Percentiles rank a stretch among this genome's conserved stretches.
Conservation (phyloP, 2,888 invertebrate genomes). For the Adelognathus sp. region DNA sequence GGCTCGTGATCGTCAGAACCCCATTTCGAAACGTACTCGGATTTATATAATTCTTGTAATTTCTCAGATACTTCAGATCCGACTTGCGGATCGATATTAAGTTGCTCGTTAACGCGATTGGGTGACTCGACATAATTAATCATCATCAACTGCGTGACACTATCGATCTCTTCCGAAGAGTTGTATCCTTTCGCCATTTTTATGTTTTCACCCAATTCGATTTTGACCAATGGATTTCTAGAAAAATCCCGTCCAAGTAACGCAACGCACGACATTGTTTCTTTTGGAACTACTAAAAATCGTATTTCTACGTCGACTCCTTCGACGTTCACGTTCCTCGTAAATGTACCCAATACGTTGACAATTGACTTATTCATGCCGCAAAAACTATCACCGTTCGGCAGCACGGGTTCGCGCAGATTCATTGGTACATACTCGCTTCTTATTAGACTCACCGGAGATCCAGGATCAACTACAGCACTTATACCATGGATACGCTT, state of each 20-base stretch:
- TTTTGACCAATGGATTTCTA: conserved; percentile 22
- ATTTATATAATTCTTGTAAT: conserved; percentile 3
- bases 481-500: conserved; percentile 31
- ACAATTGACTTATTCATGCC: conserved; percentile 41
- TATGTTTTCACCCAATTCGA: conserved; percentile 33
- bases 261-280: conserved; percentile 42
- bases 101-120: neutral
- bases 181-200: conserved; percentile 8
- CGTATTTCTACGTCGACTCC: conserved; percentile 31
- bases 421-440: conserved; percentile 30
- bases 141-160: conserved; percentile 12
- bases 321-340: conserved; percentile 21
- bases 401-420: conserved; percentile 35
- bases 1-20: conserved; percentile 10
- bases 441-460: conserved; percentile 47
- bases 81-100: conserved; percentile 29
- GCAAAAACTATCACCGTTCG: conserved; percentile 42
- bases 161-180: conserved; percentile 13
- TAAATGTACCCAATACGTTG: conserved; percentile 36
- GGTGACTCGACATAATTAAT: conserved; percentile 31
- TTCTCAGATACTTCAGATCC: conserved; percentile 3
- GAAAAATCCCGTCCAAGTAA: conserved; percentile 42
- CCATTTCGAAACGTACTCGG: conserved; percentile 25
- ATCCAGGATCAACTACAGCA: conserved; percentile 48
- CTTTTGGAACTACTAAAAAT: conserved; percentile 42